Percentiles rank a stretch among this genome's conserved stretches.
These are phyloP conservation scores for Gymnarchus niloticus DNA, from an alignment of 2,113 vertebrate species.

Conservation along the genomic window DNA sequence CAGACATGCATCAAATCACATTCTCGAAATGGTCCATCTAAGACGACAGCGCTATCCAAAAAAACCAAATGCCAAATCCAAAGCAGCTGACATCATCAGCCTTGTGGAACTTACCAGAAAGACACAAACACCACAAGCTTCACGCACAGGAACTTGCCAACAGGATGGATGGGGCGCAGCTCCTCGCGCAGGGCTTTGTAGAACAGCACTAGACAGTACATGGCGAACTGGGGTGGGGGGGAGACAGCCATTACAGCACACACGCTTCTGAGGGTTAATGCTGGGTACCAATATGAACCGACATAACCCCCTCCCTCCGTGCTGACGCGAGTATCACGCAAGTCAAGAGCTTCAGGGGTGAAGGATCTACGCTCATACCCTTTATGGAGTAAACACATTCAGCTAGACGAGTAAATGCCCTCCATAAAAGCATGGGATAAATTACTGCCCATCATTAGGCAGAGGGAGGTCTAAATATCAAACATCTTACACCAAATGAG, in stretches of 20 bases:
- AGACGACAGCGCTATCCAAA: background rate
- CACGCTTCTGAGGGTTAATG: background rate
- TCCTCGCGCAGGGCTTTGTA: constrained; percentile 90
- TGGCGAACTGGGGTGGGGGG: constrained; percentile 75
- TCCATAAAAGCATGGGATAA: background rate
- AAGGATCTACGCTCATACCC: background rate
- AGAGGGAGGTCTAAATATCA: background rate
- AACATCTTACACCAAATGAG: background rate
- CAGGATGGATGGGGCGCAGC: constrained; percentile 85
- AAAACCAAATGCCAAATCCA: background rate
- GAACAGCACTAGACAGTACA: constrained; percentile 97
- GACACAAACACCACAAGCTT: constrained; percentile 98
- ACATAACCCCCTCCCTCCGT: background rate
- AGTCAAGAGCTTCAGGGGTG: background rate
- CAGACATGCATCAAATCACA: background rate
- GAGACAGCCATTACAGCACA: background rate
- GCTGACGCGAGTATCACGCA: background rate
- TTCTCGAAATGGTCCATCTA: background rate
- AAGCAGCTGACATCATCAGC: background rate
- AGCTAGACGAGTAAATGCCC: background rate
- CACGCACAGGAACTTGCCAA: constrained; percentile 96
- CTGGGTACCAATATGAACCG: background rate
- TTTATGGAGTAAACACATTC: background rate
- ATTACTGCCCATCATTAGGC: background rate
- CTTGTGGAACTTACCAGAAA: constrained; percentile 84